These are phyloP conservation scores for Agriopis aurantiaria DNA, from an alignment of 2,888 invertebrate species.

Conservation along the genomic window DNA sequence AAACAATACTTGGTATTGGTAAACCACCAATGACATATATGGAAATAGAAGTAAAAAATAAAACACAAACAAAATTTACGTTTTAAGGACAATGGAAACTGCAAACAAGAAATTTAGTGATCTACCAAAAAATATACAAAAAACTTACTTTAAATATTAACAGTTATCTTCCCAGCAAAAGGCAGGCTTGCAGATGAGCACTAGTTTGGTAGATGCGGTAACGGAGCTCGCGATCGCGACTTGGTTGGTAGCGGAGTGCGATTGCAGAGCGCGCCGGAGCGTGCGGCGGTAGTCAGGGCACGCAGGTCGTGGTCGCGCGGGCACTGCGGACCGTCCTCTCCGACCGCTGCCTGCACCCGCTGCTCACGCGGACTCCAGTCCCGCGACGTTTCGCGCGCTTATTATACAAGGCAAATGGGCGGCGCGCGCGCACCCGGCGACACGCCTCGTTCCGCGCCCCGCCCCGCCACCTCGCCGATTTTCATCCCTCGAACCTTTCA, in stretches of 20 bases:
- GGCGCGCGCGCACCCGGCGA: conserved; percentile 67
- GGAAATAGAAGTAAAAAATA: no score
- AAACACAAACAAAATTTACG: background rate
- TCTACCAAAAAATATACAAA: background rate
- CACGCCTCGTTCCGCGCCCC: conserved; percentile 73
- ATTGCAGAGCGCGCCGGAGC: conserved; percentile 2
- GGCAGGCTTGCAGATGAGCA: conserved; percentile 45
- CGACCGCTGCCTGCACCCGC: conserved; percentile 26
- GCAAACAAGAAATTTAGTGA: background rate
- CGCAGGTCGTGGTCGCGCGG: conserved; percentile 32
- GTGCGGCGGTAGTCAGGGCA: conserved; percentile 27
- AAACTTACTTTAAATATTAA: conserved; percentile 20
- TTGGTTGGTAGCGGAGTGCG: conserved; percentile 11
- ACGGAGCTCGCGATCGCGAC: conserved; percentile 25
- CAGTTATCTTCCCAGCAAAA: conserved; percentile 8
- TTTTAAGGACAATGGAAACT: background rate
- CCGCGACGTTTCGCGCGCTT: conserved; percentile 57
- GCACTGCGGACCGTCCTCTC: conserved; percentile 22
- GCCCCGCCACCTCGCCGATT: conserved; percentile 52
- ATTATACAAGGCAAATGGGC: conserved; percentile 68
- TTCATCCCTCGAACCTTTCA: conserved; percentile 10
- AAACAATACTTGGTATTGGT: no score
- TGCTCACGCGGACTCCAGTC: conserved; percentile 48
- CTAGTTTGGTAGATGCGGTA: conserved; percentile 12
- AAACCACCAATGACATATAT: no score